Base-by-base conservation (phyloP, 2,888 invertebrate genomes). In the Carterocephalus palaemon region DNA sequence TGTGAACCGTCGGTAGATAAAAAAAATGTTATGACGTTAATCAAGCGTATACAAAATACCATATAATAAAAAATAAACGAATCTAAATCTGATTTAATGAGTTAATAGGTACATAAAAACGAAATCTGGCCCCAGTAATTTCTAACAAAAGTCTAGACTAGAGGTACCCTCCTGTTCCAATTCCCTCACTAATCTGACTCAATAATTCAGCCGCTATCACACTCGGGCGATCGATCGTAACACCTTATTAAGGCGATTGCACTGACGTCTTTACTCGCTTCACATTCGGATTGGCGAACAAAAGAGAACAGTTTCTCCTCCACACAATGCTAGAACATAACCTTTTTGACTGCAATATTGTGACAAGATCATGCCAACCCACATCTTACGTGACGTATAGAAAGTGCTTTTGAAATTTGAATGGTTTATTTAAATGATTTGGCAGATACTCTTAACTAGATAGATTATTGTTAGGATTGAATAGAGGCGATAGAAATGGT, bases 291-390 rank as follows among this genome's bases (percentile, higher is more conserved):
- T 32, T 32, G 32, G 32, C 32, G 32, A 19, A 32, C 32, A 32
- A 32, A 32, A 19, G 9, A 32, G 19, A 32, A 7, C 12, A 19
- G 32, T 32, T 17, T 19, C 19, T 20, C 19, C 32, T 32, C 32
- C 32, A 32, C 7, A 32, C 32, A 32, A 33, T 33, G 7, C 33
- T 10, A 33, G 16, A 29, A 29, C 15, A 13, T 33, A 33, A 33
- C 33, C 33, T 33, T 19, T 26, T 19, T 33, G 20, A 12, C 20
- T 33, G 33, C 33, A 19, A 33, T 33, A 33, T 33, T 33, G n/a
- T 33, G 33, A 33, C 33, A 33, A 33, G 33, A 33, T 33, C 33
- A 16, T 19, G 20, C 10, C 33, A 33, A 12, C 8, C 13, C 8
- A 28, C 5, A n/a, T n/a, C n/a, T n/a, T n/a, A n/a, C n/a, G n/a